Percentiles rank a stretch among this genome's conserved stretches.
Conservation (phyloP, 2,888 invertebrate species). For the Heliconius charithonia region DNA sequence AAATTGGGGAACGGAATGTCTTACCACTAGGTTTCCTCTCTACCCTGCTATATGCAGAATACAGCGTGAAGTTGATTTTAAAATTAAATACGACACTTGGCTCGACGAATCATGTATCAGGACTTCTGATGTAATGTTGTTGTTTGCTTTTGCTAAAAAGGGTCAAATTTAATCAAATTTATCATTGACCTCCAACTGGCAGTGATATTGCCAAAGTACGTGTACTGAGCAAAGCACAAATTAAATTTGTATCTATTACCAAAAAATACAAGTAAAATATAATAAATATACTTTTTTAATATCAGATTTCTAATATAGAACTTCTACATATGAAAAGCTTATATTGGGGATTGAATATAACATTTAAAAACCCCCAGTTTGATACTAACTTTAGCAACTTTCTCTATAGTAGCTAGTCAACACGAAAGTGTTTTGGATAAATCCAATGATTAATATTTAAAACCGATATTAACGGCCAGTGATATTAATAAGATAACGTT, state of each 20-base stretch:
- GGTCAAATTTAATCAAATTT: conserved; percentile 1
- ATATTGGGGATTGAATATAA: no score
- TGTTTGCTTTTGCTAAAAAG: conserved; percentile 21
- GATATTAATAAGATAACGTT: conserved; percentile 25
- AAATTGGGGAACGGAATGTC: no score
- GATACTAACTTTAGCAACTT: conserved; percentile 16
- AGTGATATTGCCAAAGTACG: background rate
- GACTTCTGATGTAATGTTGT: conserved; percentile 12
- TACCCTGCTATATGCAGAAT: no score
- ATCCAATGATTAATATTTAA: conserved; percentile 10
- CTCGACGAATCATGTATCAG: conserved; percentile 8
- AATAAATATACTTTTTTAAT: background rate
- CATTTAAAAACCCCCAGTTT: background rate
- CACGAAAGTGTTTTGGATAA: conserved; percentile 10
- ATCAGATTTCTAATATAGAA: background rate
- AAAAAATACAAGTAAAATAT: background rate
- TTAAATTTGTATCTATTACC: conserved; percentile 7
- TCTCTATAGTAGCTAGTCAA: conserved; percentile 30
- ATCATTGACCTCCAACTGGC: background rate
- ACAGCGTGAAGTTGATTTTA: background rate
- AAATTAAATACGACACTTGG: conserved; percentile 6
- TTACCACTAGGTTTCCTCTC: no score
- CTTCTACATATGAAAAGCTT: no score
- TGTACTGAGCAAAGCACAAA: background rate
- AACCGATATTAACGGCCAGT: conserved; percentile 28